Evolutionary conservation across 2,113 vertebrate genomes (phyloP), one percentile per base, ranked within the genome.

Genomic region (Leptocoma aspasia): DNA sequence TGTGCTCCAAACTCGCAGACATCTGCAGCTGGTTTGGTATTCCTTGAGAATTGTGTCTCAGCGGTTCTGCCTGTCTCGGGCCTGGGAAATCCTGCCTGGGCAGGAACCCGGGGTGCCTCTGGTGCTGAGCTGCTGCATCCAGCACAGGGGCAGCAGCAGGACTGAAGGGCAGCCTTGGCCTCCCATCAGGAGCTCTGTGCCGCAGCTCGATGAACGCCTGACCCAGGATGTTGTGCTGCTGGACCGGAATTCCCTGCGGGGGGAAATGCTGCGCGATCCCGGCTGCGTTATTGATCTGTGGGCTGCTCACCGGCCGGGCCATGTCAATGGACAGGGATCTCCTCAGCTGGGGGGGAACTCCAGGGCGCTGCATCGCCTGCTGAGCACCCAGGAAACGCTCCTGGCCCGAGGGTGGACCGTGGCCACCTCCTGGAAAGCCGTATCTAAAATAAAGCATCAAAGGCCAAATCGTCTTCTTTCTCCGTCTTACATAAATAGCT

Each of bases 191-290:
- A 59, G 98, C 90, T 33, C 98, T 97, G 85, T 99, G 99, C 1
- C 99, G 98, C 30, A 99, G 96, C 93, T 99, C 99, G 2, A 99
- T 99, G 90, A 99, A 99, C 0, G 99, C 99, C 82, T 99, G 99
- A 2, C 99, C 99, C 97, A 99, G 97, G 86, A 99, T 98, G 90
- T 98, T 99, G 96, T 99, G 99, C 83, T 99, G 99, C 86, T 98
- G 99, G 39, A 98, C 95, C 1, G 98, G 97, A 41, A 98, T 97
- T 35, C 98, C 97, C 81, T 98, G 98, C 0, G 98, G 98, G 57
- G 98, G 97, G 71, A 99, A 99, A 54, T 98, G 98, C 91, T 98
- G 99, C 47, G 98, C 37, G n/a, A 98, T 97, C 4, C 98, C 98
- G 56, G 98, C 31, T 0, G 98, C 50, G 69, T 93, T 97, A 61